Evolutionary conservation across 2,888 invertebrate species (phyloP), one percentile per base, ranked within the genome.

Genomic region (Cataglyphis albicans): DNA sequence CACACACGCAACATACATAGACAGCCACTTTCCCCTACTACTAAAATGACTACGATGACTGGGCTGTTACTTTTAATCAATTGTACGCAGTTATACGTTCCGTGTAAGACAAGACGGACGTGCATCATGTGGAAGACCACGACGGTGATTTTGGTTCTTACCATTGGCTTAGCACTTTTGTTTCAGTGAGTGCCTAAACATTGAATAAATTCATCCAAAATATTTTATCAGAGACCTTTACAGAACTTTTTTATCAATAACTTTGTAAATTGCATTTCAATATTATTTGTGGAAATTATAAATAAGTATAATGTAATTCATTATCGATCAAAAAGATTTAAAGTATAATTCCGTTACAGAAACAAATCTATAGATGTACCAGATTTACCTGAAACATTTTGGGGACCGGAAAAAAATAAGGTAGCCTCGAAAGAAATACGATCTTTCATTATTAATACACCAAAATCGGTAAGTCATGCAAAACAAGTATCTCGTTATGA

Each of bases 381-480:
- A 0, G 83, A 87, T 29, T 81, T 93, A 29, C 85, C 95, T 0
- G 94, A 96, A 5, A 94, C 95, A 29, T 96, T 96, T 94, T 97
- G 97, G 97, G 97, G 97, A 0, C 93, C 95, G 0, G 95, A 95
- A 55, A 91, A 95, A 44, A 80, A 84, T 38, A 83, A 65, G 2
- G 83, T 63, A 5, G 90, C 95, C 32, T 96, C 96, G 90, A 91
- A 93, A 0, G 95, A 95, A 29, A 96, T 97, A 78, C 95, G 95
- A 83, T 96, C 96, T 0, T 97, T 96, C 90, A 95, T 95, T 91
- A 96, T 97, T 83, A 95, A 96, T 76, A 95, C 97, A 82, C 92
- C 96, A 0, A 95, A 96, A 91, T 95, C 96, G 95, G 97, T 97
- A 84, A 84, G 81, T 82, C n/a, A n/a, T 6, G 10, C 29, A n/a